Percentiles rank a stretch among this genome's conserved stretches.
Evolutionary conservation across 1,140 invertebrate genomes (phyloP).

Genomic region (Caerostris darwini): DNA sequence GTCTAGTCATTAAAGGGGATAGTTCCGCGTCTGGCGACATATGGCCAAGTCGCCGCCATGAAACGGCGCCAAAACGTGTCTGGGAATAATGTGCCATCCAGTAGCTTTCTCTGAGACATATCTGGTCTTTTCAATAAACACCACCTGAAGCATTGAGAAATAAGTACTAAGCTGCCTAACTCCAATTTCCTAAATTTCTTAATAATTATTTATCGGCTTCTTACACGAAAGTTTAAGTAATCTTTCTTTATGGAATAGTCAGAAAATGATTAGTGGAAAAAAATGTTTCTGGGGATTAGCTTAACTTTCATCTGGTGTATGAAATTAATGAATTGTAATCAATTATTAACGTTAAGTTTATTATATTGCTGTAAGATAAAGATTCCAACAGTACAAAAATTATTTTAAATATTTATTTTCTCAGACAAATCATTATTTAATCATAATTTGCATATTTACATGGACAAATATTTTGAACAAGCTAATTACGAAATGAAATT

Average conservation of each 20-base stretch:
- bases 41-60: constrained; percentile 34
- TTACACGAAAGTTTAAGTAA: background rate
- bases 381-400: no score
- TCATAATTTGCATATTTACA: no score
- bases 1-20: constrained; percentile 42
- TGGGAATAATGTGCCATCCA: background rate
- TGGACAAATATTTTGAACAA: no score
- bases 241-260: background rate
- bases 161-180: background rate
- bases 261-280: no score
- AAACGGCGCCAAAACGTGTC: constrained; percentile 58
- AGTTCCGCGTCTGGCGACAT: constrained; percentile 55
- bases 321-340: background rate
- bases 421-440: no score
- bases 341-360: background rate
- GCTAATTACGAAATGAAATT: no score
- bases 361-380: background rate
- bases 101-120: background rate
- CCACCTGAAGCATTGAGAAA: background rate
- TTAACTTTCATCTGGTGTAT: background rate
- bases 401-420: no score
- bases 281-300: background rate
- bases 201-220: background rate
- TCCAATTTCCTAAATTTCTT: background rate
- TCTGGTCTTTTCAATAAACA: background rate